phyloP scores from a whole-genome alignment of 2,113 vertebrate genomes.

The Trochalopteron elliotii region DNA sequence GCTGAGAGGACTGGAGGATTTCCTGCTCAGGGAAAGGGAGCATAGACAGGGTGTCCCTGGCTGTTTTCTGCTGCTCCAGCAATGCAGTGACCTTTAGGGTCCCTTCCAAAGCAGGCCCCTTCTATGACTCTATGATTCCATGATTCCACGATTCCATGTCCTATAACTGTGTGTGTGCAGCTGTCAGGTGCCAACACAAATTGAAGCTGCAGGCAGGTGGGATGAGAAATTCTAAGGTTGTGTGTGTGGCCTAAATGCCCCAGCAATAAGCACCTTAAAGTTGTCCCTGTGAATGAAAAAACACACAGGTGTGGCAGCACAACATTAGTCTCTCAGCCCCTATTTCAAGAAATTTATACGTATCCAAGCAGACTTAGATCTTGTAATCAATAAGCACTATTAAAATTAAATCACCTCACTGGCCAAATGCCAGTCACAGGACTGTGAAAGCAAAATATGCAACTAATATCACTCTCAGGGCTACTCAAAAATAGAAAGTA shows the following conservation, averaged over 20 bases:
- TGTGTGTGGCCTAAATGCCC: neutral
- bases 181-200: neutral
- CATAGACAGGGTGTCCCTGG: neutral
- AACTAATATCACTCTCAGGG: neutral
- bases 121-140: neutral
- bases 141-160: neutral
- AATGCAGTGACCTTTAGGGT: rapidly evolving
- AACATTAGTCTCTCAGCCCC: neutral
- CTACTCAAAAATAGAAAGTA: neutral
- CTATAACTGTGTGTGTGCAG: neutral
- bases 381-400: neutral
- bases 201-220: neutral
- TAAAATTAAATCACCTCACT: neutral
- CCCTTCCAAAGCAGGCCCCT: neutral
- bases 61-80: neutral
- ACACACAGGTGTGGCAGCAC: neutral
- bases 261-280: neutral
- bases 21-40: neutral
- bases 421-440: neutral
- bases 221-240: neutral
- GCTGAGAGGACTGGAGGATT: neutral
- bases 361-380: neutral
- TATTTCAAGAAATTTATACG: rapidly evolving
- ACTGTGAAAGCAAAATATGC: neutral
- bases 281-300: neutral